These are phyloP conservation scores for Harpagifer antarcticus DNA, from an alignment of 2,797 vertebrate genomes.

Conservation along the genomic window DNA sequence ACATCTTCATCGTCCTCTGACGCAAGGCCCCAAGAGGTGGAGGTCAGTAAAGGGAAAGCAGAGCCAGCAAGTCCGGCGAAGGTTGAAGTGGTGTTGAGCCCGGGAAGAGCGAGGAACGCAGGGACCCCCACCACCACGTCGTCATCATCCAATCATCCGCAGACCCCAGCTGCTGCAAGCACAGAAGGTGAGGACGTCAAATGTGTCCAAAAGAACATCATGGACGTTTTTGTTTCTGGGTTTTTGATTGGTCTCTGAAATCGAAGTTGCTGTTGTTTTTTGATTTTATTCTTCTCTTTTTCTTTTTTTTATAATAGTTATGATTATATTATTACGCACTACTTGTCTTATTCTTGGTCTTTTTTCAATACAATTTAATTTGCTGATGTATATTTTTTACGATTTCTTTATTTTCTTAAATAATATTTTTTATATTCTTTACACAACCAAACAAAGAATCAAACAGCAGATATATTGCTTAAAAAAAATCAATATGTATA, in stretches of 20 bases:
- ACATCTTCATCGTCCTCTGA: not conserved
- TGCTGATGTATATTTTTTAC: no score
- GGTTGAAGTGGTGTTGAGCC: constrained; percentile 48
- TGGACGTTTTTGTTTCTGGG: not conserved
- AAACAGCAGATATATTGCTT: no score
- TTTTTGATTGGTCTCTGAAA: not conserved
- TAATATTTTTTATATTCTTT: no score
- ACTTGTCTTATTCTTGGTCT: no score
- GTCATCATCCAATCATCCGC: constrained; percentile 25
- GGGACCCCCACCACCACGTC: not conserved
- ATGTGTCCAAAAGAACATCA: not conserved
- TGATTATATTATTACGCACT: no score
- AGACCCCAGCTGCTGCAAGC: constrained; percentile 18
- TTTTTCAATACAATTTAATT: no score
- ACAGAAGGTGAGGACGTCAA: constrained; percentile 43
- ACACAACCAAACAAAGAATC: no score
- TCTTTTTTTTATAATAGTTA: no score
- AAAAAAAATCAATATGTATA: no score
- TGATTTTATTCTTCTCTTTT: no score
- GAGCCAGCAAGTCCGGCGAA: constrained; percentile 48
- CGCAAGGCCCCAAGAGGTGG: constrained; percentile 50
- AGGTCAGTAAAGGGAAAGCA: constrained; percentile 2
- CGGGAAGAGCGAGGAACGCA: constrained; percentile 35
- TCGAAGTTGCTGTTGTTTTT: no score
- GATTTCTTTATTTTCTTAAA: no score